Percentiles rank a stretch among this genome's conserved stretches.
Evolutionary conservation across 2,888 invertebrate genomes (phyloP).

Genomic region (Alsophila aescularia): DNA sequence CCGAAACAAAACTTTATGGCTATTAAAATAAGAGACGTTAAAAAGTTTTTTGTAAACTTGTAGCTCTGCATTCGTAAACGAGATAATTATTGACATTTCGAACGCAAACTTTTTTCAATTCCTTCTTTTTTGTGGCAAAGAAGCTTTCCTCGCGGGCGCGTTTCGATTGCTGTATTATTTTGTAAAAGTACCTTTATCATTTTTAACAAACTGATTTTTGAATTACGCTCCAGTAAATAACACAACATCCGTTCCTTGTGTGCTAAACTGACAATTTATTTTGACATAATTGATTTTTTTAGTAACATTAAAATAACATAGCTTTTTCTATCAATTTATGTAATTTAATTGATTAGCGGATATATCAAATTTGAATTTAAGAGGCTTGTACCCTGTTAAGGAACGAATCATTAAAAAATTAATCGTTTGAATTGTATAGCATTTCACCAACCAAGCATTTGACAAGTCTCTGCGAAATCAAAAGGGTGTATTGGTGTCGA

Average conservation of each 20-base stretch:
- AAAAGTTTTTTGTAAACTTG: slow-evolving; percentile 21
- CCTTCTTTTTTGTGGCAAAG: slow-evolving; percentile 13
- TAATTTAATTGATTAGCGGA: too few relatives aligned
- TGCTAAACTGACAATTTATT: too few relatives aligned
- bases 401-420: too few relatives aligned
- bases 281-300: too few relatives aligned
- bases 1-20: slow-evolving; percentile 30
- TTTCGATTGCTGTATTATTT: slow-evolving; percentile 55
- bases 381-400: too few relatives aligned
- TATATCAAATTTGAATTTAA: too few relatives aligned
- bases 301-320: too few relatives aligned
- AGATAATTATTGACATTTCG: slow-evolving; percentile 75
- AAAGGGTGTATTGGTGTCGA: too few relatives aligned
- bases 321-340: too few relatives aligned
- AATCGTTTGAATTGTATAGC: too few relatives aligned
- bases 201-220: slow-evolving; percentile 44
- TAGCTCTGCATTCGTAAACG: slow-evolving; percentile 58
- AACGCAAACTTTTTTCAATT: slow-evolving; percentile 51
- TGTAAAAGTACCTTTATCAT: slow-evolving; percentile 49
- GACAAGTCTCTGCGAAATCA: too few relatives aligned
- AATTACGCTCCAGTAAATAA: slow-evolving; percentile 13
- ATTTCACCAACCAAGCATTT: too few relatives aligned
- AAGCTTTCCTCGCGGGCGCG: slow-evolving; percentile 58
- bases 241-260: background rate
- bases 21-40: slow-evolving; percentile 32